Conservation (phyloP, 2,113 vertebrate species). For the Calypte anna region DNA sequence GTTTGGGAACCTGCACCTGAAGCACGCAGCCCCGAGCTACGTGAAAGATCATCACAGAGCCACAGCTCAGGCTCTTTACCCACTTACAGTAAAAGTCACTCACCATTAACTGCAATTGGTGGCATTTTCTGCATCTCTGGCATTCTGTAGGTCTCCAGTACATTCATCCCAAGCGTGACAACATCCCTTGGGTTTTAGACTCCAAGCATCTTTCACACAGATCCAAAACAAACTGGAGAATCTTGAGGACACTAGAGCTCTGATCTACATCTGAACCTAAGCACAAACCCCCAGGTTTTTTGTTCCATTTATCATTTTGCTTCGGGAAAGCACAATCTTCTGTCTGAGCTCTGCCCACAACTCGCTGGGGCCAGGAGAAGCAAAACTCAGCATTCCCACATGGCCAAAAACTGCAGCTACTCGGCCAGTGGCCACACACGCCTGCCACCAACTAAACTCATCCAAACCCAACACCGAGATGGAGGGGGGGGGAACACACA, state of each 20-base stretch:
- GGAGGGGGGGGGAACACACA: neutral
- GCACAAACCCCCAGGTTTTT: neutral
- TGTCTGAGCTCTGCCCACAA: neutral
- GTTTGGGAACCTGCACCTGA: neutral
- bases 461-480: neutral
- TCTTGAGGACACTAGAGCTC: neutral
- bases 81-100: slow-evolving; percentile 14
- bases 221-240: neutral
- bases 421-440: neutral
- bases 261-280: neutral
- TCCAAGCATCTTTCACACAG: neutral
- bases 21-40: neutral
- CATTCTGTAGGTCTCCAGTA: neutral
- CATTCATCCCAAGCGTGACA: neutral
- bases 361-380: accelerated
- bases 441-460: neutral
- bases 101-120: neutral
- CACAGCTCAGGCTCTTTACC: neutral
- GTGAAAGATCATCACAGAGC: neutral
- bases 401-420: neutral
- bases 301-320: neutral
- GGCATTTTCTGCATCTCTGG: neutral
- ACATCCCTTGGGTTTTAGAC: neutral
- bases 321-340: neutral
- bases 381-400: neutral